phyloP scores from a whole-genome alignment of 92 coral and sea anemone species.

The Phenganax stokvisi region DNA sequence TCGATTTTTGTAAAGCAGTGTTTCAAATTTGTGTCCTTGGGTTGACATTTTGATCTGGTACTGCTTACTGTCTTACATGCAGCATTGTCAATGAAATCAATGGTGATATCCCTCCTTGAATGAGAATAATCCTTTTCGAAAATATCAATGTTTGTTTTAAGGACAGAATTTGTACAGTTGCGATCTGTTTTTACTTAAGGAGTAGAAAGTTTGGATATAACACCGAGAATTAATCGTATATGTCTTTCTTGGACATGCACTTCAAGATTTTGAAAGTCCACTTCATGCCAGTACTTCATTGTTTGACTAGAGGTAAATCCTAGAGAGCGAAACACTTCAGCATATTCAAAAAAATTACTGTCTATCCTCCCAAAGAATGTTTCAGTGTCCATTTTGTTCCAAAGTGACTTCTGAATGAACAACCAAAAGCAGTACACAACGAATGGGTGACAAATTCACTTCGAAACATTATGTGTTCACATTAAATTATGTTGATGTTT shows the following conservation, averaged over 20 bases:
- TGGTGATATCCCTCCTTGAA: neutral
- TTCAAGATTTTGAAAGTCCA: constrained; percentile 34
- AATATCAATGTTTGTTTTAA: neutral
- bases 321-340: constrained; percentile 13
- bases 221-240: constrained; percentile 28
- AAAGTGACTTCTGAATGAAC: no score
- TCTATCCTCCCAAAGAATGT: constrained; percentile 14
- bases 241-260: constrained; percentile 42
- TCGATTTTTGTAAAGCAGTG: neutral
- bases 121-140: constrained; percentile 6
- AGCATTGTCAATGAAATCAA: neutral
- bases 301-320: constrained; percentile 38
- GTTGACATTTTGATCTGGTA: neutral
- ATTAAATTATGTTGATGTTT: neutral
- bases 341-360: constrained; percentile 15
- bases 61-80: neutral
- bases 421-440: neutral
- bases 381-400: constrained; percentile 21
- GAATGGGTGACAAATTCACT: neutral
- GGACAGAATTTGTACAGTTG: no score
- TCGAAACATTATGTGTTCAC: neutral
- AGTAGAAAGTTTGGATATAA: constrained; percentile 34
- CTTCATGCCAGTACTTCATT: constrained; percentile 35
- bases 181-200: neutral
- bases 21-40: neutral